phyloP scores from a whole-genome alignment of 2,888 invertebrate genomes.

The Capitulum mitella region DNA sequence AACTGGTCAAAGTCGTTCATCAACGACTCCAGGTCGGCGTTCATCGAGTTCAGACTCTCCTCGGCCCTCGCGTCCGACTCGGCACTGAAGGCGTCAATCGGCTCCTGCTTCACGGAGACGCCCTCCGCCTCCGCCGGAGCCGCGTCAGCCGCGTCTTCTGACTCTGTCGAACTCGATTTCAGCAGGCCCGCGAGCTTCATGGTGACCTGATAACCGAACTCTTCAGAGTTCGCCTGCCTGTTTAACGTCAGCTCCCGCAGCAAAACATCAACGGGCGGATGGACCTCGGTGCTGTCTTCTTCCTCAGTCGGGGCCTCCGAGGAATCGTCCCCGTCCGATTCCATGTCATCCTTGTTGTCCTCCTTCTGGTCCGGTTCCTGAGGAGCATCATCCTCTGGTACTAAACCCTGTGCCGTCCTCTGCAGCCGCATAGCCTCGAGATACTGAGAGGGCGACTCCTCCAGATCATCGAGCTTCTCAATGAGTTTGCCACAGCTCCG shows the following conservation, averaged over 20 bases:
- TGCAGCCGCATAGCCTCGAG: background rate
- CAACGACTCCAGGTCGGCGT: background rate
- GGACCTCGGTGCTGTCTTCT: background rate
- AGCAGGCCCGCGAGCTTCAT: background rate
- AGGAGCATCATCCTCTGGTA: background rate
- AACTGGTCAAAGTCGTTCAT: conserved; percentile 12
- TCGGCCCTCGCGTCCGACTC: background rate
- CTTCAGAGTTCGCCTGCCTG: background rate
- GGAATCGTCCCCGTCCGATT: background rate
- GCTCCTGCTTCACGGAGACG: conserved; percentile 11
- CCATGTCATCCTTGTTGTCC: background rate
- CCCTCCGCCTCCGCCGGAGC: conserved; percentile 37
- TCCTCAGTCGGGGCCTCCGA: background rate
- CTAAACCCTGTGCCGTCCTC: no score
- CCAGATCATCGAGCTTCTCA: background rate
- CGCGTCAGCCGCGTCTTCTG: background rate
- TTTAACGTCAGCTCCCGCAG: background rate
- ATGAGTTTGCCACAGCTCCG: background rate
- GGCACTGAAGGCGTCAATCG: background rate
- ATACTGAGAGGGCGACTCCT: background rate
- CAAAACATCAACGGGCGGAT: background rate
- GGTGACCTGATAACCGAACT: background rate
- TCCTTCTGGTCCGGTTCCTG: background rate
- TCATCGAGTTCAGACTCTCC: background rate
- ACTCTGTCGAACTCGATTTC: no score